These are phyloP conservation scores for Rachycentron canadum DNA, from an alignment of 2,797 vertebrate species.

Conservation along the genomic window DNA sequence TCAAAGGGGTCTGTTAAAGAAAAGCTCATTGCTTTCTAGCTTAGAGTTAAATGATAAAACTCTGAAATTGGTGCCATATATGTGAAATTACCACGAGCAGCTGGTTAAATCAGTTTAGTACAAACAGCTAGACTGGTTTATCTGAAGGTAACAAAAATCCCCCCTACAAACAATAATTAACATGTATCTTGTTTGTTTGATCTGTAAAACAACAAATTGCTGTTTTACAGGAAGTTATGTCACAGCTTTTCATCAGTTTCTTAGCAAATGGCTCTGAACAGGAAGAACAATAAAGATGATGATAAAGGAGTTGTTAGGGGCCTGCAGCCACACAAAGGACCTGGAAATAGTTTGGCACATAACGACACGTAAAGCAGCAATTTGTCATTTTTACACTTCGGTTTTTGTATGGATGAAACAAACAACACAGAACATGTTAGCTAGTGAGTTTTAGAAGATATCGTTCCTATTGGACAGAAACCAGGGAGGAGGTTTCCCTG, in stretches of 20 bases:
- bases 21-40: slow-evolving; percentile 9
- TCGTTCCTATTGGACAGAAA: not conserved
- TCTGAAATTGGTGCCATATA: not conserved
- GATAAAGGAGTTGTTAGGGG: not conserved
- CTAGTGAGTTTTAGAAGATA: not conserved
- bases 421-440: not conserved
- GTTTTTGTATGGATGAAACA: not conserved
- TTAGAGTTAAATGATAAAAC: slow-evolving; percentile 3
- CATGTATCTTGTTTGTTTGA: not conserved
- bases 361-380: not conserved
- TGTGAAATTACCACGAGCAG: not conserved
- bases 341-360: too few relatives aligned
- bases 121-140: not conserved
- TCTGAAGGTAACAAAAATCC: not conserved
- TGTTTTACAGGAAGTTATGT: not conserved
- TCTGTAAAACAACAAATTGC: not conserved
- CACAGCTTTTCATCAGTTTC: not conserved
- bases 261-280: not conserved
- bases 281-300: not conserved
- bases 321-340: too few relatives aligned
- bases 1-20: slow-evolving; percentile 25
- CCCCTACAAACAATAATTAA: not conserved
- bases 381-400: not conserved
- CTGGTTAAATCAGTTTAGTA: not conserved
- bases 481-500: not conserved